phyloP scores from a whole-genome alignment of 2,113 vertebrate genomes.

The Dipodomys spectabilis region DNA sequence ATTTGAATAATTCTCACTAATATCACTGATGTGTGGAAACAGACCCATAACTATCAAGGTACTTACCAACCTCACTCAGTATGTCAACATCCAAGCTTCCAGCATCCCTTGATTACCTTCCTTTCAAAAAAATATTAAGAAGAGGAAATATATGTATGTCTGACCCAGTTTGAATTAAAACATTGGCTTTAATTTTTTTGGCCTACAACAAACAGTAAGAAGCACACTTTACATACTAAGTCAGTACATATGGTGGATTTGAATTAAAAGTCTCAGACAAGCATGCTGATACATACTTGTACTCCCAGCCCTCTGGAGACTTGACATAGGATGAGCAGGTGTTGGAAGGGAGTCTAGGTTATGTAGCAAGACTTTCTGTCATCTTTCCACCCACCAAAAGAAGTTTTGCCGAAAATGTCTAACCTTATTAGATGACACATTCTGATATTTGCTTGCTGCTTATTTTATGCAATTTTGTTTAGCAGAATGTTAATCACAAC shows the following conservation, averaged over 20 bases:
- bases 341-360: no score
- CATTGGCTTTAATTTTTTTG: conserved; percentile 32
- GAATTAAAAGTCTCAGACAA: neutral
- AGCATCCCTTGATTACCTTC: neutral
- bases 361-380: no score
- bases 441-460: conserved; percentile 29
- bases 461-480: conserved; percentile 42
- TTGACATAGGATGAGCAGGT: no score
- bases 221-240: conserved; percentile 40
- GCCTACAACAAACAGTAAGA: conserved; percentile 47
- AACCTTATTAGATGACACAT: neutral
- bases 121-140: neutral
- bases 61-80: conserved; percentile 19
- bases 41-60: neutral
- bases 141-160: neutral
- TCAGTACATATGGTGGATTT: conserved; percentile 14
- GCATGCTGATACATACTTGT: no score
- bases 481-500: conserved; percentile 21
- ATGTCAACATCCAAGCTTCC: neutral
- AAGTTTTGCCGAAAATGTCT: neutral
- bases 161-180: conserved; percentile 48
- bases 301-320: no score
- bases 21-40: conserved; percentile 36
- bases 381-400: no score
- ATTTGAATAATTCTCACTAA: conserved; percentile 41